These are phyloP conservation scores for Apolygus lucorum DNA, from an alignment of 1,140 invertebrate genomes.

Conservation along the genomic window DNA sequence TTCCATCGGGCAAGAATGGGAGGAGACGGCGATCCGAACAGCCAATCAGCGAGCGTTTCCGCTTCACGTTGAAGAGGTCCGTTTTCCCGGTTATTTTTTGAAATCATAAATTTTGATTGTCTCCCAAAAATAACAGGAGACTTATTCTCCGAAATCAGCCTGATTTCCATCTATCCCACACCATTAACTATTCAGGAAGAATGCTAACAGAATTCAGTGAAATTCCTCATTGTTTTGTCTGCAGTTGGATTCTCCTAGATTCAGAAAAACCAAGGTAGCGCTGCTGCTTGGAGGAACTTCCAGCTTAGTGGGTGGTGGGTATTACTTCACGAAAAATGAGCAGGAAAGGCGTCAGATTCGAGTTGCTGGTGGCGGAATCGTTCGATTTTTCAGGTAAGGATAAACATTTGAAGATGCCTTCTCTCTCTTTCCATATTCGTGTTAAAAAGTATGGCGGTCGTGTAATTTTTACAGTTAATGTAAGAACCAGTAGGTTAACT, in stretches of 20 bases:
- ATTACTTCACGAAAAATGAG: slow-evolving; percentile 20
- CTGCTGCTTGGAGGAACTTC: background rate
- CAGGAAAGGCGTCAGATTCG: slow-evolving; percentile 26
- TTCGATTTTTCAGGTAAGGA: slow-evolving; percentile 29
- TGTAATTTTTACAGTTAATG: background rate
- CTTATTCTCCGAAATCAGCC: too few species aligned
- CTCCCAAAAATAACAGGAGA: too few species aligned
- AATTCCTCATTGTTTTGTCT: slow-evolving; percentile 15
- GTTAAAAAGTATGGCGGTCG: background rate
- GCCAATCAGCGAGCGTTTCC: too few species aligned
- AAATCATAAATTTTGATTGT: too few species aligned
- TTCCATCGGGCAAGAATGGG: too few species aligned
- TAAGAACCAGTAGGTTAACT: background rate
- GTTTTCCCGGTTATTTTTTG: too few species aligned
- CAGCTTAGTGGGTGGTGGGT: background rate
- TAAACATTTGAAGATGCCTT: background rate
- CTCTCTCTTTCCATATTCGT: background rate
- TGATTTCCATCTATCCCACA: too few species aligned
- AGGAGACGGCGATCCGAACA: too few species aligned
- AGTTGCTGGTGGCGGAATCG: slow-evolving; percentile 29
- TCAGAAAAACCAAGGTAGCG: background rate
- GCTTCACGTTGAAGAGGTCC: too few species aligned
- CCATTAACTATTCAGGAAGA: too few species aligned
- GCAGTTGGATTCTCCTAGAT: background rate
- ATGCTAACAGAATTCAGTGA: too few species aligned